Evolutionary conservation across 2,113 vertebrate species (phyloP), one percentile per base, ranked within the genome.

Genomic region (Cichladusa arquata): DNA sequence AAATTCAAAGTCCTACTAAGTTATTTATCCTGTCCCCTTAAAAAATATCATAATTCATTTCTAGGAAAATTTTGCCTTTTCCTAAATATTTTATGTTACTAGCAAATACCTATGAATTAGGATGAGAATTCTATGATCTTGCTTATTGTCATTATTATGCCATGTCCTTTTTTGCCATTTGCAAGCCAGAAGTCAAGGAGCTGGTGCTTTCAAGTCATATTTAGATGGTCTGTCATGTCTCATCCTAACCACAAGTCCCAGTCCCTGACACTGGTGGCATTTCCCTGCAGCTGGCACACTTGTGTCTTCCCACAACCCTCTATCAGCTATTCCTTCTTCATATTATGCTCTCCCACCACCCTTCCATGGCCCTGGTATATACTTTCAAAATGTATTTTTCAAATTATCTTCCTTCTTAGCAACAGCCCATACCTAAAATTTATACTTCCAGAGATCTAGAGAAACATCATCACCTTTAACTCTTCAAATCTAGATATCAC

Each of bases 151-250:
- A 28, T 45, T 64, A 9, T 47, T 73, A 40, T 29, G n/a, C 14
- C 42, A 22, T 15, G 9, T 24, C 7, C 28, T 48, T n/a, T 65
- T 38, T 9, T 33, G 28, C 12, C 48, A 38, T n/a, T 74, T 65
- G 34, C 50, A 47, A 48, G 23, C 14, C 69, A 74, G 60, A 24
- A 28, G 29, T 56, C 34, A 40, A n/a, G 69, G n/a, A 56, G 19
- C 12, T 47, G n/a, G n/a, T 22, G 14, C 7, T 56, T n/a, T 24
- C 19, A 48, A 29, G 50, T 0, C 0, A 15, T 10, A 12, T 54
- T 56, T n/a, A 38, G 12, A 24, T 48, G 23, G 15, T 56, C 15
- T 54, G 14, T 16, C 19, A 1, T 12, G 12, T 48, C 24, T 48
- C 50, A 56, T 56, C n/a, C n/a, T 29, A 40, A n/a, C 24, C 23